These are phyloP conservation scores for Sarcophaga rosellei DNA, from an alignment of 2,888 invertebrate species.

Conservation along the genomic window DNA sequence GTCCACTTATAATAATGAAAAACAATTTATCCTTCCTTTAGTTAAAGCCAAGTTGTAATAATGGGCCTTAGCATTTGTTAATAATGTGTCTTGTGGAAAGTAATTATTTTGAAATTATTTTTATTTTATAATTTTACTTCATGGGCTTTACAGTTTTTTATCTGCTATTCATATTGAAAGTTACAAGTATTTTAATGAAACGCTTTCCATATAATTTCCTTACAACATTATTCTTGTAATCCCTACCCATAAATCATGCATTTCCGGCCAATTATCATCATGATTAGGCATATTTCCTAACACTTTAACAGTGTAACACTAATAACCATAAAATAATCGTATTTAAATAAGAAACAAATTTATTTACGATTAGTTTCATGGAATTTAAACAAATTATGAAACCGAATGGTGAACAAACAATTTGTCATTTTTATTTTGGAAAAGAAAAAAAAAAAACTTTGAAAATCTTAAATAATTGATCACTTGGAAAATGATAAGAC, in stretches of 20 bases:
- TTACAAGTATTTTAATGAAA: neutral
- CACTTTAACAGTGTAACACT: neutral
- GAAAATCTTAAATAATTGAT: neutral
- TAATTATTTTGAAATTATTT: no score
- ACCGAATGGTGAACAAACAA: constrained; percentile 11
- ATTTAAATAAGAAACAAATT: constrained; percentile 8
- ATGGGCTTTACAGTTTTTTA: no score
- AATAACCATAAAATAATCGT: neutral
- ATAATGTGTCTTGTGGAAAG: no score
- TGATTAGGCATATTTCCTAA: constrained; percentile 40
- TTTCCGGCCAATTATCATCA: constrained; percentile 48
- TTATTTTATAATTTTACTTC: no score
- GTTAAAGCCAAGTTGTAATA: no score
- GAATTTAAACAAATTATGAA: constrained; percentile 2
- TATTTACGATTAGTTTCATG: constrained; percentile 27
- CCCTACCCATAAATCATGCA: constrained; percentile 15
- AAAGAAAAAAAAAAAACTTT: neutral
- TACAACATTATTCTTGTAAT: constrained; percentile 28
- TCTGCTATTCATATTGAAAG: no score
- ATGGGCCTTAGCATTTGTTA: no score
- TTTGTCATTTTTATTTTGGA: constrained; percentile 40
- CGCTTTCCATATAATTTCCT: constrained; percentile 26
- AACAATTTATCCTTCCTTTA: no score
- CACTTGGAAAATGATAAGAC: neutral
- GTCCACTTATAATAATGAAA: no score